These are phyloP conservation scores for Danaus chrysippus DNA, from an alignment of 2,888 invertebrate species.

Conservation along the genomic window DNA sequence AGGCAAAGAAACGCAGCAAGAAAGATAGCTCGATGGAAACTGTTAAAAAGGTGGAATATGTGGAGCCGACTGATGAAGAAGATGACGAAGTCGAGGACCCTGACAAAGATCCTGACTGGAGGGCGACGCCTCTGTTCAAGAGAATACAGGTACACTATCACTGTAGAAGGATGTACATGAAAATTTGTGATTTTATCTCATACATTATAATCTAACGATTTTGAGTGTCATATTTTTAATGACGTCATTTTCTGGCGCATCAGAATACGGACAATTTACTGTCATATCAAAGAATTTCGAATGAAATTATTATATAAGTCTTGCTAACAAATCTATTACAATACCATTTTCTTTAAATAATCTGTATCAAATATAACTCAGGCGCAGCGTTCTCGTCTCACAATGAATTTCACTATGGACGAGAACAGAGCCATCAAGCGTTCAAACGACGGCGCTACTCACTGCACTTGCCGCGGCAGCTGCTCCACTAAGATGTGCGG, in stretches of 20 bases:
- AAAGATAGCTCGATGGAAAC: slow-evolving; percentile 40
- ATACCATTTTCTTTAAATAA: no score
- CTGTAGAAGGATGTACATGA: neutral
- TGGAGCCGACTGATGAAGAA: slow-evolving; percentile 59
- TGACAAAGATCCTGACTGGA: slow-evolving; percentile 84
- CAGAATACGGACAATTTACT: no score
- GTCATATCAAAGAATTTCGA: no score
- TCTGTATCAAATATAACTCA: slow-evolving; percentile 29
- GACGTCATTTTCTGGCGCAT: no score
- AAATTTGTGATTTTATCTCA: neutral
- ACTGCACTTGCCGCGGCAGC: slow-evolving; percentile 80
- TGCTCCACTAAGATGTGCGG: slow-evolving; percentile 80
- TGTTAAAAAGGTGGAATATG: slow-evolving; percentile 47
- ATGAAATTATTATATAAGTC: no score
- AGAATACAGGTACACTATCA: slow-evolving; percentile 57
- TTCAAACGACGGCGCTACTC: slow-evolving; percentile 76
- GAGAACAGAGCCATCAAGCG: slow-evolving; percentile 65
- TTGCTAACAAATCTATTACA: no score
- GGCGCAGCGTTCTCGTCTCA: slow-evolving; percentile 62
- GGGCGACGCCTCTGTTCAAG: slow-evolving; percentile 81
- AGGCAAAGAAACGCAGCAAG: slow-evolving; percentile 46
- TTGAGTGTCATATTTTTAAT: no score
- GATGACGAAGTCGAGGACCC: slow-evolving; percentile 52
- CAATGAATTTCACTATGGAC: slow-evolving; percentile 61
- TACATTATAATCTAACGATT: no score